Evolutionary conservation across 2,888 invertebrate species (phyloP).

Genomic region (Strigamia maritima): DNA sequence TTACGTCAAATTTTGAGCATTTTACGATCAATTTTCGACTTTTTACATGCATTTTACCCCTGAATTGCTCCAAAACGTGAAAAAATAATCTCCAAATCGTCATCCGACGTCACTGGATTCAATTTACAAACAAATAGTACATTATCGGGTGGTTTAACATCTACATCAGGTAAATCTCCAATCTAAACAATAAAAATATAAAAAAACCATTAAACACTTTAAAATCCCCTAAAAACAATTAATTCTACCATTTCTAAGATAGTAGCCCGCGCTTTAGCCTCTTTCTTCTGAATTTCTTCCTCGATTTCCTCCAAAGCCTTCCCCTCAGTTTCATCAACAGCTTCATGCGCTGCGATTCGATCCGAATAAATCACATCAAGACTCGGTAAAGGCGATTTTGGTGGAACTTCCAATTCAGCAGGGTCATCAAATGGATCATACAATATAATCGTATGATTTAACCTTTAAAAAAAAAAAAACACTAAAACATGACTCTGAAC

Average conservation of each 20-base stretch:
- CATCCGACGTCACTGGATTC: conserved; percentile 96
- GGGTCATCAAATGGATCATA: conserved; percentile 96
- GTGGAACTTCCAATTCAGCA: conserved; percentile 69
- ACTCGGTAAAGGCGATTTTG: conserved; percentile 83
- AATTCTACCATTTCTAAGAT: conserved; percentile 82
- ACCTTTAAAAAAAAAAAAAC: conserved; percentile 61
- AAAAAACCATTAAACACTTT: background rate
- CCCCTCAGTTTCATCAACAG: conserved; percentile 83
- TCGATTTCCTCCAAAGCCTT: conserved; percentile 78
- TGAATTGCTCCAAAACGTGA: conserved; percentile 91
- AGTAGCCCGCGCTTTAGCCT: conserved; percentile 94
- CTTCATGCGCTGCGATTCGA: conserved; percentile 89
- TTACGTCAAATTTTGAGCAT: no score
- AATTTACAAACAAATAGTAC: conserved; percentile 98
- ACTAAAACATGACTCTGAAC: background rate
- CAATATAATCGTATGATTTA: conserved; percentile 92
- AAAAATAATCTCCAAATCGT: conserved; percentile 96
- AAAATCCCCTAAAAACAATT: no score
- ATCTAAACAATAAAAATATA: conserved; percentile 52
- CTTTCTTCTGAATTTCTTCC: conserved; percentile 82
- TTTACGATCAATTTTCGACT: no score
- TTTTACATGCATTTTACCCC: conserved; percentile 53
- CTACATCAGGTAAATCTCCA: conserved; percentile 94
- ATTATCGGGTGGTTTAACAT: conserved; percentile 97
- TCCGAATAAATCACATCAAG: conserved; percentile 68